These are phyloP conservation scores for Sebastes oblongus DNA, from an alignment of 2,797 vertebrate species.

Conservation along the genomic window DNA sequence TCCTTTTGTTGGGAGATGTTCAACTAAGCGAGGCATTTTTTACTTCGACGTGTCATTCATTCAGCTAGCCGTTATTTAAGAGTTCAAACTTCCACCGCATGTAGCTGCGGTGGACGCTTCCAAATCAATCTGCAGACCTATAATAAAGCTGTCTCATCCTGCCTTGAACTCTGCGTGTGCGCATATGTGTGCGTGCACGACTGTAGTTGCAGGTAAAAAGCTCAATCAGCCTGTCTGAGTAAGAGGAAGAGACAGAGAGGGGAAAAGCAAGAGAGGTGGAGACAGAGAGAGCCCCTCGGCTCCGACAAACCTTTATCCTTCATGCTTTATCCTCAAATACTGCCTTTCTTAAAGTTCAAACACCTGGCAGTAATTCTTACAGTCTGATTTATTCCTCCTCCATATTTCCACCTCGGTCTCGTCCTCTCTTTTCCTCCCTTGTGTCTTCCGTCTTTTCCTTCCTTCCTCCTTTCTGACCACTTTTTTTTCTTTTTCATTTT, in stretches of 20 bases:
- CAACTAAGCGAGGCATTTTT: neutral
- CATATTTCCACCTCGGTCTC: slow-evolving; percentile 27
- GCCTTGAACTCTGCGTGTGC: slow-evolving; percentile 24
- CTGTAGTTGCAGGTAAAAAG: slow-evolving; percentile 49
- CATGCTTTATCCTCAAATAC: slow-evolving; percentile 63
- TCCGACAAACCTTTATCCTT: slow-evolving; percentile 69
- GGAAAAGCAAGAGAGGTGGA: slow-evolving; percentile 17
- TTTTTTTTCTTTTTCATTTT: neutral
- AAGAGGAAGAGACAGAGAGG: slow-evolving; percentile 35
- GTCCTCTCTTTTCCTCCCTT: neutral
- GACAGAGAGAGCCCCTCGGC: slow-evolving; percentile 49
- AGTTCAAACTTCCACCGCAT: neutral
- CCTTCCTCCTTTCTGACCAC: slow-evolving; percentile 1
- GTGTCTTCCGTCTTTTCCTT: neutral
- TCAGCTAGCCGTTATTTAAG: slow-evolving; percentile 10
- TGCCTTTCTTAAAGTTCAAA: slow-evolving; percentile 72
- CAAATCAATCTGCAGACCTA: slow-evolving; percentile 40
- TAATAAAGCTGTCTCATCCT: slow-evolving; percentile 32
- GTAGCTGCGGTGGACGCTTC: slow-evolving; percentile 19
- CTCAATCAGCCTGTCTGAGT: slow-evolving; percentile 44
- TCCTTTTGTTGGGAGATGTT: neutral
- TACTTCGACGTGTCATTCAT: neutral
- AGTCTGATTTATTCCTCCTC: slow-evolving; percentile 62
- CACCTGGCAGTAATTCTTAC: slow-evolving; percentile 67
- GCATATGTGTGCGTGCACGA: neutral